A percentile compares a stretch with the other conserved stretches of the same genome.
These are phyloP conservation scores for Lycocerus yunnanus DNA, from an alignment of 2,888 invertebrate species.

Conservation along the genomic window DNA sequence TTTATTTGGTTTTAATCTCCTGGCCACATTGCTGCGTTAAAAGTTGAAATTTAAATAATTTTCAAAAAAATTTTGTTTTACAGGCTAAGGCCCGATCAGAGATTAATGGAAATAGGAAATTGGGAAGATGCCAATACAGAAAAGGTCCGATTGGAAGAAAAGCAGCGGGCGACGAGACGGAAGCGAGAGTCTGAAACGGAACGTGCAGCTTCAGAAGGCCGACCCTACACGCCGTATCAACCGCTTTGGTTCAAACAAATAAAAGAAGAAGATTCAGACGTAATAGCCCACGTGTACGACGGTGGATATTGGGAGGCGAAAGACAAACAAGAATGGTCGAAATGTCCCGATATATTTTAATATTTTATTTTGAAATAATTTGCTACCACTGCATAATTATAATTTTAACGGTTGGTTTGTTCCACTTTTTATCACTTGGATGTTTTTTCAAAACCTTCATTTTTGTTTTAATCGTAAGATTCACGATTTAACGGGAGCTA, in stretches of 20 bases:
- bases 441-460: background rate
- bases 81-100: conserved; percentile 87
- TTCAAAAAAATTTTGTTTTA: background rate
- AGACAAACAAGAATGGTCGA: conserved; percentile 82
- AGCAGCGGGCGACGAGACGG: conserved; percentile 83
- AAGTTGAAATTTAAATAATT: background rate
- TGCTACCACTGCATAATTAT: background rate
- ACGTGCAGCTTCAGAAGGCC: conserved; percentile 64
- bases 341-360: conserved; percentile 90
- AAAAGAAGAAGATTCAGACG: conserved; percentile 71
- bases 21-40: no score
- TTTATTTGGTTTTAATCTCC: no score
- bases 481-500: background rate
- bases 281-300: conserved; percentile 80
- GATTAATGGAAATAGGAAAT: conserved; percentile 92
- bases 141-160: conserved; percentile 90
- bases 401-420: background rate
- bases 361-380: background rate
- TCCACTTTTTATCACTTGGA: background rate
- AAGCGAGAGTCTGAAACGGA: conserved; percentile 81
- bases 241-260: conserved; percentile 91
- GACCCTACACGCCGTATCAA: conserved; percentile 73
- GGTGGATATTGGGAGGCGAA: conserved; percentile 95
- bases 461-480: background rate
- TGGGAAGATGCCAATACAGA: conserved; percentile 92